These are phyloP conservation scores for Zygogramma bicolorata DNA, from an alignment of 2,888 invertebrate genomes.

Conservation along the genomic window DNA sequence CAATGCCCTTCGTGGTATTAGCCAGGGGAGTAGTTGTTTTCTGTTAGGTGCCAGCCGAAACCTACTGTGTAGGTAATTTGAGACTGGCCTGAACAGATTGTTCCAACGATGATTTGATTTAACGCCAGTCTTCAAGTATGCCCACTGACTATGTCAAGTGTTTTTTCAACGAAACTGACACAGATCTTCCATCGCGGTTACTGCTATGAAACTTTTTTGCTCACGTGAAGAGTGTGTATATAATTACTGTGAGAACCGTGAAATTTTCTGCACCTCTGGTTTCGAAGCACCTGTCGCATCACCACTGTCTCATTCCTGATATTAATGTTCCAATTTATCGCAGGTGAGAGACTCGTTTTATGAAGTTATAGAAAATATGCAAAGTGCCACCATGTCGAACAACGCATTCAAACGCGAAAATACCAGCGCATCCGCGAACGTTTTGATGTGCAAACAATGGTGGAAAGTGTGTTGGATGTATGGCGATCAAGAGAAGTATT, in stretches of 20 bases:
- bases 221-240: neutral
- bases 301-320: neutral
- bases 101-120: no score
- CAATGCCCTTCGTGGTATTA: no score
- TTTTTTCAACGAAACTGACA: no score
- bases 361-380: constrained; percentile 33
- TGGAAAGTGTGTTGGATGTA: constrained; percentile 92
- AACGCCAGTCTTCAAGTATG: no score
- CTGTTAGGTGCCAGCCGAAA: no score
- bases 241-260: neutral
- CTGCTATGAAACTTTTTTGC: no score
- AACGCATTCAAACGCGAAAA: constrained; percentile 61
- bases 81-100: no score
- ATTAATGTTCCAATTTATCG: neutral
- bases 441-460: constrained; percentile 88
- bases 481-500: constrained; percentile 87
- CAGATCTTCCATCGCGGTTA: no score
- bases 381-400: constrained; percentile 54
- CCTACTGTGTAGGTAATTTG: no score
- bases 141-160: no score
- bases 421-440: constrained; percentile 72
- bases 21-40: no score
- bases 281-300: constrained; percentile 7
- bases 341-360: neutral
- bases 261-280: neutral